Conservation (phyloP, 2,113 vertebrate genomes). For the Arothron firmamentum region DNA sequence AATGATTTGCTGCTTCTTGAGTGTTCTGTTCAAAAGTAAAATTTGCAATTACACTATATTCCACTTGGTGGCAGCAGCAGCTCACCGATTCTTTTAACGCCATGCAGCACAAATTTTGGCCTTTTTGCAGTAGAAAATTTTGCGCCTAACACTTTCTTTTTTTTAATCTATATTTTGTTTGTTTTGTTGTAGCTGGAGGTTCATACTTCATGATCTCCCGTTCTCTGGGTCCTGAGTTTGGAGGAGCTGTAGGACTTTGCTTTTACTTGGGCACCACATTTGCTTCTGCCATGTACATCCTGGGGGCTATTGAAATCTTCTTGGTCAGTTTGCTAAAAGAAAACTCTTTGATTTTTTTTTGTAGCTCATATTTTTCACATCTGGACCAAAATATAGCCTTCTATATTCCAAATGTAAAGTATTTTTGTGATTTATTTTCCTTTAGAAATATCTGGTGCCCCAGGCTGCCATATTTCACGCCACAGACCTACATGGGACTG, state of each 20-base stretch:
- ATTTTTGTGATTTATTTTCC: conserved; percentile 12
- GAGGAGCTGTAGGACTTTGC: conserved; percentile 94
- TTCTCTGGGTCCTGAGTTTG: conserved; percentile 95
- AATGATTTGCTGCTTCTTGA: background rate
- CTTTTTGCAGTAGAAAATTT: background rate
- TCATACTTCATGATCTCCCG: conserved; percentile 99
- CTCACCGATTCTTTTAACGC: background rate
- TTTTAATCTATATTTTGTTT: background rate
- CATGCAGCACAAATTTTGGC: background rate
- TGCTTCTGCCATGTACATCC: conserved; percentile 96
- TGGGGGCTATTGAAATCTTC: conserved; percentile 96
- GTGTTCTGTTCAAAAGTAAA: background rate
- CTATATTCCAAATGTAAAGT: background rate
- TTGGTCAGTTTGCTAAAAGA: conserved; percentile 78
- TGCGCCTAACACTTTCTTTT: conserved; percentile 3
- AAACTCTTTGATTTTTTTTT: background rate
- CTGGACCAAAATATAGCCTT: background rate
- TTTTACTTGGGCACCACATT: conserved; percentile 98
- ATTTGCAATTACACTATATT: background rate
- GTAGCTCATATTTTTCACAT: background rate
- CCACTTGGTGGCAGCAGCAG: conserved; percentile 28
- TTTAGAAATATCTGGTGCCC: conserved; percentile 91
- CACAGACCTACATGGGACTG: conserved; percentile 74
- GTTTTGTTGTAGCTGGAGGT: conserved; percentile 82
- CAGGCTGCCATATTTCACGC: conserved; percentile 90